Evolutionary conservation across 2,113 vertebrate species (phyloP).

Genomic region (Coturnix japonica): DNA sequence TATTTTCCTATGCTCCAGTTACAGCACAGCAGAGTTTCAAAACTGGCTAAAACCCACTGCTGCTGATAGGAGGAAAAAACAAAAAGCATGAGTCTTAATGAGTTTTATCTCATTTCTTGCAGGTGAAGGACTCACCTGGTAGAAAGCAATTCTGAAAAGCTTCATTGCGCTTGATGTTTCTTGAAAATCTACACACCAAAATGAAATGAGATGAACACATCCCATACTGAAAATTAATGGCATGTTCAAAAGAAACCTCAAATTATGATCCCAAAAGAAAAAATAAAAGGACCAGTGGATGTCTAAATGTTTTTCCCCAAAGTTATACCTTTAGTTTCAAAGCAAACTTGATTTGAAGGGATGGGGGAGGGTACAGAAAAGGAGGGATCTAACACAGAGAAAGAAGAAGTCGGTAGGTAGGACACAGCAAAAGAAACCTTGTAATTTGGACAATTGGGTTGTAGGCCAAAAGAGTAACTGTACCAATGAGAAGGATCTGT

Average conservation of each 20-base stretch:
- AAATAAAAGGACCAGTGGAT: background rate
- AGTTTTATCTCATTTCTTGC: background rate
- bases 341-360: background rate
- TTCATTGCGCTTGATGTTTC: background rate
- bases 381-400: background rate
- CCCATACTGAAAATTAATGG: background rate
- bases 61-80: background rate
- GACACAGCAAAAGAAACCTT: background rate
- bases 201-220: background rate
- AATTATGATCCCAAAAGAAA: background rate
- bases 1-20: background rate
- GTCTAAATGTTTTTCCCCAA: fast-evolving
- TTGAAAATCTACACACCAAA: fast-evolving
- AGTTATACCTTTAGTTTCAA: fast-evolving
- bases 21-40: background rate
- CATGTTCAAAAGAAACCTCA: background rate
- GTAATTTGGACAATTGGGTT: background rate
- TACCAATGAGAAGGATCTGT: background rate
- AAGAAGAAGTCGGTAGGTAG: fast-evolving
- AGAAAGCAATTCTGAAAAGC: background rate
- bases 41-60: background rate
- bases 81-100: background rate
- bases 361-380: fast-evolving
- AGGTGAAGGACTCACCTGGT: fast-evolving
- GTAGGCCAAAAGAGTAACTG: background rate